Percentiles rank a stretch among this genome's conserved stretches.
Evolutionary conservation across 92 coral and sea anemone species (phyloP).

Genomic region (Muricea muricata): DNA sequence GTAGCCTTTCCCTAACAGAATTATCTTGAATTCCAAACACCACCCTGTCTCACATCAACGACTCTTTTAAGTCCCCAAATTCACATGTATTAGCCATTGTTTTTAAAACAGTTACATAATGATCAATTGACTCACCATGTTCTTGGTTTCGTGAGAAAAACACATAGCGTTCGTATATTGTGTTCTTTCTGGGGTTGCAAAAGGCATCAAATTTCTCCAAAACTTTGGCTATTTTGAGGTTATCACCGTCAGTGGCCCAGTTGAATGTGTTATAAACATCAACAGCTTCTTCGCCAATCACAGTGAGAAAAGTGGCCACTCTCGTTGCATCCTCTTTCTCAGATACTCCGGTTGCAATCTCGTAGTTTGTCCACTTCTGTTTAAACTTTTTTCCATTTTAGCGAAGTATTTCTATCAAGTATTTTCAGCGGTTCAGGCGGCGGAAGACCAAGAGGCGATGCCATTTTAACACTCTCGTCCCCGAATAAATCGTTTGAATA

Average conservation of each 20-base stretch:
- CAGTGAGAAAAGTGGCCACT: constrained; percentile 51
- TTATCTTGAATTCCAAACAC: constrained; percentile 57
- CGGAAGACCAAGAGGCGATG: constrained; percentile 38
- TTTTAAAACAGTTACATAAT: constrained; percentile 50
- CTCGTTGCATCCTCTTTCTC: constrained; percentile 35
- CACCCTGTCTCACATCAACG: constrained; percentile 58
- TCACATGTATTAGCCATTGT: constrained; percentile 56
- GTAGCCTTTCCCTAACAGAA: constrained; percentile 58
- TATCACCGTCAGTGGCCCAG: constrained; percentile 47
- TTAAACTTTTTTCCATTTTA: constrained; percentile 51
- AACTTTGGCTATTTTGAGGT: constrained; percentile 42
- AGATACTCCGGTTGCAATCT: constrained; percentile 52
- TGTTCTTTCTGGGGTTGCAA: constrained; percentile 62
- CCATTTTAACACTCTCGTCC: constrained; percentile 16
- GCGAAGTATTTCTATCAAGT: constrained; percentile 42
- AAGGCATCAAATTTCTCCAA: constrained; percentile 56
- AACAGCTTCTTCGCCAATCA: constrained; percentile 54
- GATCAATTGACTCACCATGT: constrained; percentile 53
- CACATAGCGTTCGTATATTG: constrained; percentile 53
- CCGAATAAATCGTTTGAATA: not conserved
- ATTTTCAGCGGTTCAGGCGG: constrained; percentile 30
- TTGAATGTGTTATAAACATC: constrained; percentile 58
- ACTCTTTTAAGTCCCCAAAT: constrained; percentile 62
- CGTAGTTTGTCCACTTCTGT: constrained; percentile 51
- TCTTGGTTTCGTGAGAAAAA: constrained; percentile 61